Base-by-base conservation (phyloP, 1,140 invertebrate genomes). In the Hycleus cichorii region DNA sequence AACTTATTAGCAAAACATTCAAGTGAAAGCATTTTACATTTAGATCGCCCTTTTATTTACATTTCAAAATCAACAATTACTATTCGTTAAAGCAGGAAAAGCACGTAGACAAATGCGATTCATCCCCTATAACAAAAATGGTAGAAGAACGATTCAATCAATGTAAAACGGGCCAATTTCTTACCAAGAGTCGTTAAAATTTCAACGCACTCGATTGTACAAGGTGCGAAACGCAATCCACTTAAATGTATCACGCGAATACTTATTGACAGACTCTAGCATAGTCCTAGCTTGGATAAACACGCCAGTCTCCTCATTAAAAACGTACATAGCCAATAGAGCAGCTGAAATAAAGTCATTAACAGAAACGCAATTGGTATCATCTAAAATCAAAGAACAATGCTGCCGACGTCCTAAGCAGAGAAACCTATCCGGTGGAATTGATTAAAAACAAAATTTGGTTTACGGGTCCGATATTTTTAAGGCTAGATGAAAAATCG, bases 221-320 rank as follows among this genome's bases (percentile, higher is more conserved):
- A 57, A 53, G 7, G 49, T 72, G 6, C 26, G 50, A 42, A 27
- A 58, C 3, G 12, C 64, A 4, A 54, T 75, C 27, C 46, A 62
- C 11, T 47, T 70, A 27, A 47, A 59, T 2, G 57, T 74, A 25
- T 42, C 47, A 5, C 44, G 64, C 4, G 58, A 65, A 3, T 66
- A 54, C 26, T 73, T 69, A 58, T 76, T 75, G 75, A 69, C 66
- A 0, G 72, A 78, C 56, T 76, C 74, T 1, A 75, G 67, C 2
- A 69, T 76, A 3, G 72, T 75, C 1, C 53, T 76, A 26, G 60
- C 63, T 5, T 78, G 75, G 76, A 60, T 77, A 12, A 66, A 63
- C n/a, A 64, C 57, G 32, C 52, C 64, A 5, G 70, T 74, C 9
- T 32, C 32, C 4, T 32, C 48, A 24, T 68, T 71, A 52, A 68